A percentile compares a stretch with the other conserved stretches of the same genome.
phyloP scores from a whole-genome alignment of 2,888 invertebrate species.

The Lissocephala sabroskyi region DNA sequence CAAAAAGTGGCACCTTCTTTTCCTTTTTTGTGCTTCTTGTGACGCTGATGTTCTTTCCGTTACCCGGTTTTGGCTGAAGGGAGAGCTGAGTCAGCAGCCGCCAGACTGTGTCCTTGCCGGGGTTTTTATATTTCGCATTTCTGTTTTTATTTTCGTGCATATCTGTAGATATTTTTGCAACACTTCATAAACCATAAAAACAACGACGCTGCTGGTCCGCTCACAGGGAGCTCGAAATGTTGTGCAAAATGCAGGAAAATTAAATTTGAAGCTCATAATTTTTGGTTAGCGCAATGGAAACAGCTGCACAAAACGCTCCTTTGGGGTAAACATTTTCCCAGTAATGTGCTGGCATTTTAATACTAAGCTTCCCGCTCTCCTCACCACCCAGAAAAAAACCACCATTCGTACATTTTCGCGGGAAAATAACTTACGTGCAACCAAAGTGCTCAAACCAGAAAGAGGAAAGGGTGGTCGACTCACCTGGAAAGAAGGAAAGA shows the following conservation, averaged over 20 bases:
- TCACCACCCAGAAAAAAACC: not conserved
- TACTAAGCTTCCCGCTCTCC: too few species aligned
- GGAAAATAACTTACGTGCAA: too few species aligned
- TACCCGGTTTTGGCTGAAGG: not conserved
- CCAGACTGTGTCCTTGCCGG: constrained; percentile 1
- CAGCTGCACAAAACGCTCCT: constrained; percentile 26
- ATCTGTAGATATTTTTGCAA: constrained; percentile 50
- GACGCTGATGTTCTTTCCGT: not conserved
- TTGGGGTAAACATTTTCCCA: not conserved
- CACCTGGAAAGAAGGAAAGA: not conserved
- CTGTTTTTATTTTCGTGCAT: constrained; percentile 34
- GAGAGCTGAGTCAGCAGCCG: constrained; percentile 42
- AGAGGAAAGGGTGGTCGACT: not conserved
- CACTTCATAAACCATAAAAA: constrained; percentile 61
- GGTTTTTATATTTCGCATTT: constrained; percentile 13
- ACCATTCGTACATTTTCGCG: too few species aligned
- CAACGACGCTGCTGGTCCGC: constrained; percentile 12
- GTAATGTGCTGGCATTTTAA: too few species aligned
- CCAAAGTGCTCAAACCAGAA: too few species aligned
- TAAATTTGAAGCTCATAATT: constrained; percentile 56
- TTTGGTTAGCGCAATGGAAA: constrained; percentile 25
- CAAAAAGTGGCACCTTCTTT: not conserved
- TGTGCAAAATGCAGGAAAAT: constrained; percentile 48
- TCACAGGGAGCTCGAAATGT: constrained; percentile 23
- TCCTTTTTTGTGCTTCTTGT: not conserved